A percentile compares a stretch with the other conserved stretches of the same genome.
These are phyloP conservation scores for Beaufortia kweichowensis DNA, from an alignment of 2,113 vertebrate species.

Conservation along the genomic window DNA sequence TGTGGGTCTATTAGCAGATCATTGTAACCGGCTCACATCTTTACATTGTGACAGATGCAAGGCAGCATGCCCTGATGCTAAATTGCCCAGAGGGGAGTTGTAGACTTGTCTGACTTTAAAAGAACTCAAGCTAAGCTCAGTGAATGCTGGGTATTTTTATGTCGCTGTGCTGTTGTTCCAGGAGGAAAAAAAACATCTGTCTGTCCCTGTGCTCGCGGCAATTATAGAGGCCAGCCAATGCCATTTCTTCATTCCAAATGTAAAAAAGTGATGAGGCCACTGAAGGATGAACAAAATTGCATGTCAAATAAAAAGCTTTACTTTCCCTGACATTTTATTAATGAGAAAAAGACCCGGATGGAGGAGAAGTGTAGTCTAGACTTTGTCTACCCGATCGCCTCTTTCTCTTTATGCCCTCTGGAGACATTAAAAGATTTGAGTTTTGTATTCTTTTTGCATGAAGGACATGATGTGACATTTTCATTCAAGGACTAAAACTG, in stretches of 20 bases:
- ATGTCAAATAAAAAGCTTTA: slow-evolving; percentile 7
- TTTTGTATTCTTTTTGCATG: not conserved
- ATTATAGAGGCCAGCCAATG: slow-evolving; percentile 26
- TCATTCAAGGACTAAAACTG: not conserved
- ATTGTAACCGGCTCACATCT: not conserved
- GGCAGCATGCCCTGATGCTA: not conserved
- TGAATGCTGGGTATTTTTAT: slow-evolving; percentile 34
- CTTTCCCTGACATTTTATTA: slow-evolving; percentile 41
- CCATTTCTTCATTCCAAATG: not conserved
- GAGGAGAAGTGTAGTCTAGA: slow-evolving; percentile 1
- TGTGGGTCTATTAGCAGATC: not conserved
- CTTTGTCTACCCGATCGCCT: not conserved
- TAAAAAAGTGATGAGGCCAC: not conserved
- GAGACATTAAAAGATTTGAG: not conserved
- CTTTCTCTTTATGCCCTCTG: not conserved
- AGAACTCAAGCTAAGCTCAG: slow-evolving; percentile 14
- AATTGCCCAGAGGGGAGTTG: not conserved
- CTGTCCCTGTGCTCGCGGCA: not conserved
- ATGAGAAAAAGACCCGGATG: slow-evolving; percentile 12
- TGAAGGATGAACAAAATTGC: slow-evolving; percentile 23
- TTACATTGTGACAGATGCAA: not conserved
- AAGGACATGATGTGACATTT: not conserved
- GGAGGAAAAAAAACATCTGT: slow-evolving; percentile 6
- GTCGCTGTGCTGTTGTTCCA: slow-evolving; percentile 14
- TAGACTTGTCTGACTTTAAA: slow-evolving; percentile 4